These are phyloP conservation scores for Athripsodes cinereus DNA, from an alignment of 2,888 invertebrate genomes.

Conservation along the genomic window DNA sequence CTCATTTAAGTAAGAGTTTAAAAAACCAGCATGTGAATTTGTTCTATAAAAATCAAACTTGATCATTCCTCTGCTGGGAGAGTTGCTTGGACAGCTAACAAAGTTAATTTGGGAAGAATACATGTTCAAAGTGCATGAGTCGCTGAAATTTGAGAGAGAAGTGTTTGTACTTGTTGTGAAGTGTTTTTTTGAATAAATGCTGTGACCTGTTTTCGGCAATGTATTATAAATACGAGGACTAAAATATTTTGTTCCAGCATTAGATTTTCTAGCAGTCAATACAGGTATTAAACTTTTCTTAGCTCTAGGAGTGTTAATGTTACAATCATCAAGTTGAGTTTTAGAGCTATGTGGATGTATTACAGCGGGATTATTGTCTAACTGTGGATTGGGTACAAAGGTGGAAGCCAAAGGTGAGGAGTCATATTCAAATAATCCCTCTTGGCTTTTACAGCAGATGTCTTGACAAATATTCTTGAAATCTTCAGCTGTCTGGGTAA, in stretches of 20 bases:
- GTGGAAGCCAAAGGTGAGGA: neutral
- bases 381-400: neutral
- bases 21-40: conserved; percentile 41
- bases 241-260: neutral
- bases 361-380: neutral
- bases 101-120: neutral
- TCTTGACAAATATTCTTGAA: no score
- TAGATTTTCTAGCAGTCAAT: neutral
- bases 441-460: no score
- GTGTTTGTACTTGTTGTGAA: neutral
- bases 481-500: neutral
- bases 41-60: conserved; percentile 32
- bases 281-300: neutral
- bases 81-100: neutral
- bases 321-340: no score
- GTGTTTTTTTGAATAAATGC: neutral
- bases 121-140: neutral
- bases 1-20: conserved; percentile 39
- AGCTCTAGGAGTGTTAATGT: no score
- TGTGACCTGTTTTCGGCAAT: neutral
- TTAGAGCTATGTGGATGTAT: no score
- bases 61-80: neutral
- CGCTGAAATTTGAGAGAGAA: neutral
- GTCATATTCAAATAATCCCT: no score
- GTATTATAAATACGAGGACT: neutral